These are phyloP conservation scores for Miniopterus natalensis DNA, from an alignment of 2,113 vertebrate species.

Conservation along the genomic window DNA sequence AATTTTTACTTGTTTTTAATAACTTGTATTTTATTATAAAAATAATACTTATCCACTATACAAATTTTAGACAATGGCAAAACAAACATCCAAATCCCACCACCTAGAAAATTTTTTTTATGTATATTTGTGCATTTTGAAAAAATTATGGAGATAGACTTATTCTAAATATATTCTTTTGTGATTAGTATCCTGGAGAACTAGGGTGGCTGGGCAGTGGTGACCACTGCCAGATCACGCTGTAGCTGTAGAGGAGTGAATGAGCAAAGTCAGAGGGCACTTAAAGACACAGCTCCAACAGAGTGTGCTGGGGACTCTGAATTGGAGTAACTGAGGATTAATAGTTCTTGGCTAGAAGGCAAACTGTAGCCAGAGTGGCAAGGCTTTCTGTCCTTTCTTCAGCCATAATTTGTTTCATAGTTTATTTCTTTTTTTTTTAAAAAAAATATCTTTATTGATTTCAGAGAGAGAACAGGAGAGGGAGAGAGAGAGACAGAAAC, in stretches of 20 bases:
- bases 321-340: background rate
- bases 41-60: background rate
- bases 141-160: background rate
- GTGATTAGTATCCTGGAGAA: background rate
- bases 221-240: background rate
- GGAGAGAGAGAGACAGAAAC: too few relatives aligned
- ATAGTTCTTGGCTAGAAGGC: background rate
- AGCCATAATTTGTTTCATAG: background rate
- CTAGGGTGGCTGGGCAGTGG: background rate
- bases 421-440: too few relatives aligned
- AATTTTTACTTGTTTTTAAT: background rate
- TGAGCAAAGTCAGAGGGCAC: background rate
- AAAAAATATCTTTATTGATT: too few relatives aligned
- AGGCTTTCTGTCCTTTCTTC: background rate
- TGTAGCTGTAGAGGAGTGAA: background rate
- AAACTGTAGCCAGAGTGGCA: background rate
- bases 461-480: too few relatives aligned
- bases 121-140: background rate
- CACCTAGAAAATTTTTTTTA: background rate
- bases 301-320: background rate
- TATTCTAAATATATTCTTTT: background rate
- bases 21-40: background rate
- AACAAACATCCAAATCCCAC: background rate
- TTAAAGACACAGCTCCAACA: background rate
- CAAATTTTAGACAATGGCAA: background rate